phyloP scores from a whole-genome alignment of 2,797 vertebrate species.

The Odontamblyopus lacepedii region DNA sequence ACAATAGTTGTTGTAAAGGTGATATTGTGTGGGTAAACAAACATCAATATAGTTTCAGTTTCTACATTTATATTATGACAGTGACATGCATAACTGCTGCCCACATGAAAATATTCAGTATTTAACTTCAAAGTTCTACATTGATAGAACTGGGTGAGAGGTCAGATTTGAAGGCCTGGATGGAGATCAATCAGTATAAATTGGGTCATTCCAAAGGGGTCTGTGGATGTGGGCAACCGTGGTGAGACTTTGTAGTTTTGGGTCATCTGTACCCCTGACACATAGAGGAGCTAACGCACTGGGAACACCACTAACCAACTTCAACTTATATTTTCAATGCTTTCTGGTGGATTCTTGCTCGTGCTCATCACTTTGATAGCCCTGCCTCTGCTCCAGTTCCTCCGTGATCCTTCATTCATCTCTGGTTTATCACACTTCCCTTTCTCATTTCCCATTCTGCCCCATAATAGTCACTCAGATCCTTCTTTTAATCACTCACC shows the following conservation, averaged over 20 bases:
- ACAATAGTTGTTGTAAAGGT: background rate
- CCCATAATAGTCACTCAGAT: constrained; percentile 45
- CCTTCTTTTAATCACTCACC: constrained; percentile 50
- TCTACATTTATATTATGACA: background rate
- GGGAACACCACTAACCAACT: constrained; percentile 59
- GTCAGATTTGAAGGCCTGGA: constrained; percentile 69
- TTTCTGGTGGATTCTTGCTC: constrained; percentile 34
- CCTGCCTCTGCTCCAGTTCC: constrained; percentile 30
- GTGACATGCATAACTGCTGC: background rate
- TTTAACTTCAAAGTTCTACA: constrained; percentile 9
- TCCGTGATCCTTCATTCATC: constrained; percentile 48
- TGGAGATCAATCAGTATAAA: constrained; percentile 72
- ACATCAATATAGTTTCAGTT: background rate
- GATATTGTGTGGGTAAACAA: background rate
- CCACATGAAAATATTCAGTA: background rate
- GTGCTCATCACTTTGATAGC: constrained; percentile 24
- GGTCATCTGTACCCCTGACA: constrained; percentile 72
- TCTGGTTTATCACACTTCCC: constrained; percentile 44
- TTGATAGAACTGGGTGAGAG: constrained; percentile 52
- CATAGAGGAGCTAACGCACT: constrained; percentile 50
- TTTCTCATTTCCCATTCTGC: constrained; percentile 55
- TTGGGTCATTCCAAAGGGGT: constrained; percentile 70
- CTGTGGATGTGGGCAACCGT: constrained; percentile 58
- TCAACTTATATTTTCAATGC: constrained; percentile 44
- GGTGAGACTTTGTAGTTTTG: constrained; percentile 69